phyloP scores from a whole-genome alignment of 92 coral and sea anemone genomes.

The Siderastrea siderea region DNA sequence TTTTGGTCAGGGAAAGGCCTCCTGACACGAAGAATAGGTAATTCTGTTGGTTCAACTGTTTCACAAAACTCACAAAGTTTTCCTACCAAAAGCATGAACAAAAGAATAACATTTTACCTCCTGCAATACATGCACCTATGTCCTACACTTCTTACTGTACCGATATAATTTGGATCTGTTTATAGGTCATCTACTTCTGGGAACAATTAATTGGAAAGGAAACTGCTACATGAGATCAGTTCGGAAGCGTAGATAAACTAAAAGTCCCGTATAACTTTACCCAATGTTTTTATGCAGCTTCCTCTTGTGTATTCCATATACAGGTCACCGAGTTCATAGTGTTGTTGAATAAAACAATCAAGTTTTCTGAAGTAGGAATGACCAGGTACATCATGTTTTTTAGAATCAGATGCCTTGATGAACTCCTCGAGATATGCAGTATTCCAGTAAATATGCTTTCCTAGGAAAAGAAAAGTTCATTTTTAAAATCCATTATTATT shows the following conservation, averaged over 20 bases:
- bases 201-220: no score
- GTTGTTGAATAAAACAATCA: slow-evolving; percentile 29
- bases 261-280: slow-evolving; percentile 26
- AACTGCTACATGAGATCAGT: no score
- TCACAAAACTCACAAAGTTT: slow-evolving; percentile 48
- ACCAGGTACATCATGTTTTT: slow-evolving; percentile 45
- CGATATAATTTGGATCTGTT: no score
- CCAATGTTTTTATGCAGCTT: slow-evolving; percentile 37
- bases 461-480: slow-evolving; percentile 26
- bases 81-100: slow-evolving; percentile 38
- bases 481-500: no score
- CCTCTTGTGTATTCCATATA: slow-evolving; percentile 45
- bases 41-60: slow-evolving; percentile 22
- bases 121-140: not conserved
- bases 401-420: slow-evolving; percentile 41
- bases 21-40: slow-evolving; percentile 27
- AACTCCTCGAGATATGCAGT: slow-evolving; percentile 50
- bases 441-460: slow-evolving; percentile 50
- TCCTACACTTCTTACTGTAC: no score
- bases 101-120: not conserved
- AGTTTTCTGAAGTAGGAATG: slow-evolving; percentile 55
- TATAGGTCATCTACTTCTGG: no score
- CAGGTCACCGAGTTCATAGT: no score
- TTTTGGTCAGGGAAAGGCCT: slow-evolving; percentile 54
- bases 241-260: not conserved